Evolutionary conservation across 2,797 vertebrate genomes (phyloP).

Genomic region (Manis crassicaudata): DNA sequence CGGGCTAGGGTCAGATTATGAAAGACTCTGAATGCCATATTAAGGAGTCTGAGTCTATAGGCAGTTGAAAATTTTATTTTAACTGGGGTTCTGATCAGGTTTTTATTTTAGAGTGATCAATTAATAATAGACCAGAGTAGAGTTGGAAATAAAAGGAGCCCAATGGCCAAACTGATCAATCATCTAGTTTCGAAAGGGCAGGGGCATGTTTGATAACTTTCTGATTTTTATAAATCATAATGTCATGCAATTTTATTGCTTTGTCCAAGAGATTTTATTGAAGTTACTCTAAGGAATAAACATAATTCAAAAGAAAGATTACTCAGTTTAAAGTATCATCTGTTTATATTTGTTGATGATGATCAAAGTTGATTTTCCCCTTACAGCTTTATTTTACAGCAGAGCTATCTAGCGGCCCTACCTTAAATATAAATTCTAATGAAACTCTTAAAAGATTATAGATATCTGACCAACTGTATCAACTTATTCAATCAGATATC

Average conservation of each 20-base stretch:
- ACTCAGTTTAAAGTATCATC: not conserved
- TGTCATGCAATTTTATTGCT: not conserved
- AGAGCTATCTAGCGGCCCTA: not conserved
- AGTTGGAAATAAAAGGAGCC: not conserved
- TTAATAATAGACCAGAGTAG: not conserved
- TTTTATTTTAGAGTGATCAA: not conserved
- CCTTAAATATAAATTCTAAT: slow-evolving; percentile 7
- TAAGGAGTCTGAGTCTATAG: not conserved
- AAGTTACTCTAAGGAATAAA: slow-evolving; percentile 19
- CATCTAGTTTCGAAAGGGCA: not conserved
- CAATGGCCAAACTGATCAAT: not conserved
- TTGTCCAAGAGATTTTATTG: not conserved
- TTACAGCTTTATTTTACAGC: not conserved
- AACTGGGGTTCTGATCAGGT: not conserved
- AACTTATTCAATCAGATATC: not conserved
- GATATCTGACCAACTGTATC: not conserved
- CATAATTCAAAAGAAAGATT: not conserved
- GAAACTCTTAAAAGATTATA: not conserved
- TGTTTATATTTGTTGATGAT: not conserved
- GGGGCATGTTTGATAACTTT: not conserved
- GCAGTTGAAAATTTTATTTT: not conserved
- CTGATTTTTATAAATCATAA: not conserved
- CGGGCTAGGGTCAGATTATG: not conserved
- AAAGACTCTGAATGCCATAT: not conserved
- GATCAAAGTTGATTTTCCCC: not conserved